A percentile compares a stretch with the other conserved stretches of the same genome.
Conservation (phyloP, 2,888 invertebrate species). For the Epistrophe grossulariae region DNA sequence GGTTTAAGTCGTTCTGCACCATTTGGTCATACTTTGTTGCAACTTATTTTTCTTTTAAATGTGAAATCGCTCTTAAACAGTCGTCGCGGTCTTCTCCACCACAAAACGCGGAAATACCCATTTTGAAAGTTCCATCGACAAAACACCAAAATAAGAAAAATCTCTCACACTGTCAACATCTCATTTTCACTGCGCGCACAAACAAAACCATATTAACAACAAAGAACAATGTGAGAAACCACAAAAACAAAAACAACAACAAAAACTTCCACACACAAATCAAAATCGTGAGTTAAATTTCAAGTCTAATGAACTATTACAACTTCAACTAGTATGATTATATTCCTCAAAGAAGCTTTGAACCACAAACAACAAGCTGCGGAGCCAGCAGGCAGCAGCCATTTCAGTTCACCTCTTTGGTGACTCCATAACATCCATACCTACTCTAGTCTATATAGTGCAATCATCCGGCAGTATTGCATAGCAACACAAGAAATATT, state of each 20-base stretch:
- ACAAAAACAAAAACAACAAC: conserved; percentile 8
- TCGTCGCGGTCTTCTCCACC: not conserved
- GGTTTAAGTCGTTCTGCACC: no score
- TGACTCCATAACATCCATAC: conserved; percentile 25
- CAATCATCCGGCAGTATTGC: conserved; percentile 68
- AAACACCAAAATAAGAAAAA: conserved; percentile 21
- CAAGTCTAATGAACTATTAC: conserved; percentile 73
- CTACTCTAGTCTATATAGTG: conserved; percentile 31
- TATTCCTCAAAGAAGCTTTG: conserved; percentile 69
- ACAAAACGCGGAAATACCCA: conserved; percentile 50
- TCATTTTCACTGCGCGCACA: conserved; percentile 35
- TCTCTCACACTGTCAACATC: conserved; percentile 68
- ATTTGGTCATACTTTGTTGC: conserved; percentile 4
- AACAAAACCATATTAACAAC: conserved; percentile 7
- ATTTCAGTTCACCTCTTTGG: conserved; percentile 38
- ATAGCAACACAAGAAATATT: conserved; percentile 62
- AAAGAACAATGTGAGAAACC: conserved; percentile 61
- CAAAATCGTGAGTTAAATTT: conserved; percentile 74
- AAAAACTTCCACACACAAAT: conserved; percentile 53
- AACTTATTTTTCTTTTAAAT: not conserved
- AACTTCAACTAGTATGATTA: not conserved
- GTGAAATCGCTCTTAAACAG: not conserved
- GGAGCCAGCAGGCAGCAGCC: not conserved
- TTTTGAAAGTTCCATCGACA: conserved; percentile 58
- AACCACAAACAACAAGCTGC: not conserved